phyloP scores from a whole-genome alignment of 92 coral and sea anemone genomes.

The Phymanthus crucifer region DNA sequence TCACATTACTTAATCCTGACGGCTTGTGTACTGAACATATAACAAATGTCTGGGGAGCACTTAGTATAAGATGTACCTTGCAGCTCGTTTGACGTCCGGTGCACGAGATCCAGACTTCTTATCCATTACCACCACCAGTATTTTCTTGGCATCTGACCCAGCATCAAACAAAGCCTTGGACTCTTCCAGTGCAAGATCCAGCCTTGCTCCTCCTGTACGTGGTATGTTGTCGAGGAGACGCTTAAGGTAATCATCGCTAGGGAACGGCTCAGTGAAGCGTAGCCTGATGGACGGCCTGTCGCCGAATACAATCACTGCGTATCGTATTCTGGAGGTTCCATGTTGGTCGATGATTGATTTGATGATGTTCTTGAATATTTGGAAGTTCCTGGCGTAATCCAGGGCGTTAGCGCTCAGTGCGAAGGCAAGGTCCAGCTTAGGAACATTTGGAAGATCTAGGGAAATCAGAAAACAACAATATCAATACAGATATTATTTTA shows the following conservation, averaged over 20 bases:
- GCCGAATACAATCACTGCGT: conserved; percentile 51
- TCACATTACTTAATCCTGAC: background rate
- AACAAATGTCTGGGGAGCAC: background rate
- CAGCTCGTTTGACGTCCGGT: conserved; percentile 14
- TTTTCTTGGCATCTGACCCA: conserved; percentile 51
- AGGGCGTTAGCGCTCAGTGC: conserved; percentile 65
- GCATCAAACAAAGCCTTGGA: conserved; percentile 32
- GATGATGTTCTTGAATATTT: conserved; percentile 48
- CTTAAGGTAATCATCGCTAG: conserved; percentile 21
- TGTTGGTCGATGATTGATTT: conserved; percentile 55
- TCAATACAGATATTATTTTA: background rate
- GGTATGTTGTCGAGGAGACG: conserved; percentile 21
- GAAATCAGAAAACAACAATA: background rate
- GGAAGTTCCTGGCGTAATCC: conserved; percentile 54
- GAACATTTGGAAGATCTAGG: conserved; percentile 54
- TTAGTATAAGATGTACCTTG: conserved; percentile 9
- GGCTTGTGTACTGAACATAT: background rate
- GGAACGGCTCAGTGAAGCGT: background rate
- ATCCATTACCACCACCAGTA: conserved; percentile 20
- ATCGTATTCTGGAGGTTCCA: conserved; percentile 49
- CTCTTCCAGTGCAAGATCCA: conserved; percentile 33
- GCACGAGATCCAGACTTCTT: conserved; percentile 20
- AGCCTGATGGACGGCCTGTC: conserved; percentile 16
- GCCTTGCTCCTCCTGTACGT: conserved; percentile 41
- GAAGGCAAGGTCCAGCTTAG: conserved; percentile 69